Base-by-base conservation (phyloP, 2,113 vertebrate genomes). In the Tringa solitaria region DNA sequence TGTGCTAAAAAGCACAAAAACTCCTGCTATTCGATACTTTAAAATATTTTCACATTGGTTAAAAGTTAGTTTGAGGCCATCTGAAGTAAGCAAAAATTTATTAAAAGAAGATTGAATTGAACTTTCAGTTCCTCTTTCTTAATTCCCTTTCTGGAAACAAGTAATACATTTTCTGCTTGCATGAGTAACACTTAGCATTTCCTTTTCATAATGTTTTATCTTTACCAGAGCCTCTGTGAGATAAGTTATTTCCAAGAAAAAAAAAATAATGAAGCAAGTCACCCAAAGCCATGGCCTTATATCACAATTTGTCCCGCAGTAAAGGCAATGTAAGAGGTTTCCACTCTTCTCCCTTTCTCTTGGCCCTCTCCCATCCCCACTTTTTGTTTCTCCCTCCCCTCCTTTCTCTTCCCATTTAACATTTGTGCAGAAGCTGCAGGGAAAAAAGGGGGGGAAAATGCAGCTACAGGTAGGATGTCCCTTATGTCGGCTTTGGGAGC, bases 241-340 rank as follows among this genome's bases (percentile, higher is more conserved):
- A 51, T 35, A 84, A 65, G 28, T 75, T 92, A 73, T 73, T 84
- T 84, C 35, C 80, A 93, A 75, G 35, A 32, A 72, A 67, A 84
- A 43, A 35, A 43, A 23, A 50, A 0, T 0, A 50, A 0, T 0
- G 0, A 70, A 24, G 14, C 15, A 65, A 33, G 41, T 60, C 43
- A 77, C 39, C 7, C 28, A 81, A 80, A 88, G 24, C 56, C 41
- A 84, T 32, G 27, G 51, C 19, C 74, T 84, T 59, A 15, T 51
- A 63, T 26, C 28, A 59, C 50, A 57, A 45, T 54, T 76, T 90
- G 10, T 68, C 35, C 48, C 45, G 51, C 48, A 51, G 18, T 15
- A 48, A 84, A 94, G 37, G 13, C 43, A 65, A 51, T 46, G 37
- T 56, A 83, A 60, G 33, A 51, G 30, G 18, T 72, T 87, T 53